These are phyloP conservation scores for Malaclemys terrapin DNA, from an alignment of 2,113 vertebrate genomes.

Conservation along the genomic window DNA sequence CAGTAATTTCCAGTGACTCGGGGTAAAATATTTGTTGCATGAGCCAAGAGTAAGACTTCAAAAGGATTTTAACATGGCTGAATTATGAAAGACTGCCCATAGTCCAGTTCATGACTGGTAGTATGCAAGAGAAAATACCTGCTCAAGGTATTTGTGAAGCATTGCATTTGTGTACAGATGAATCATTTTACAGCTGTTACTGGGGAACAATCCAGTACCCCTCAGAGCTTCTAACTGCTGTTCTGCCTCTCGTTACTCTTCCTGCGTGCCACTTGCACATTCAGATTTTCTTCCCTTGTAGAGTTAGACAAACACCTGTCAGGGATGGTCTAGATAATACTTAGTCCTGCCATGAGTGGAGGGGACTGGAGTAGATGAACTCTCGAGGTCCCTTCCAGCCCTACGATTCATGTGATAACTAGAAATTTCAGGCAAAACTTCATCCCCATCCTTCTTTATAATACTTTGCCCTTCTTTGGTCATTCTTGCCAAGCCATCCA, in stretches of 20 bases:
- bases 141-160: background rate
- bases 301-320: background rate
- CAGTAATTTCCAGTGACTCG: conserved; percentile 25
- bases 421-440: background rate
- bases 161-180: background rate
- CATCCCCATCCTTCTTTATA: background rate
- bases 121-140: background rate
- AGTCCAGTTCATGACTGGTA: background rate
- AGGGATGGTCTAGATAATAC: too few relatives aligned
- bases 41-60: conserved; percentile 39
- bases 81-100: background rate
- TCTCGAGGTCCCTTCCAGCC: too few relatives aligned
- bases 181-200: background rate
- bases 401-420: background rate
- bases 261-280: background rate
- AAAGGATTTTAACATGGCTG: conserved; percentile 6
- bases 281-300: conserved; percentile 1
- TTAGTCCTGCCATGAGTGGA: too few relatives aligned
- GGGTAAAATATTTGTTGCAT: background rate
- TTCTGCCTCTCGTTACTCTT: background rate
- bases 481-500: background rate
- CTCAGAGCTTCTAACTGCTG: background rate
- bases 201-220: background rate
- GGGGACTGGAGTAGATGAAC: too few relatives aligned
- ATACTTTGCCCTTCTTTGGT: background rate